Percentiles rank a stretch among this genome's conserved stretches.
phyloP scores from a whole-genome alignment of 2,888 invertebrate genomes.

The Cyaniris semiargus region DNA sequence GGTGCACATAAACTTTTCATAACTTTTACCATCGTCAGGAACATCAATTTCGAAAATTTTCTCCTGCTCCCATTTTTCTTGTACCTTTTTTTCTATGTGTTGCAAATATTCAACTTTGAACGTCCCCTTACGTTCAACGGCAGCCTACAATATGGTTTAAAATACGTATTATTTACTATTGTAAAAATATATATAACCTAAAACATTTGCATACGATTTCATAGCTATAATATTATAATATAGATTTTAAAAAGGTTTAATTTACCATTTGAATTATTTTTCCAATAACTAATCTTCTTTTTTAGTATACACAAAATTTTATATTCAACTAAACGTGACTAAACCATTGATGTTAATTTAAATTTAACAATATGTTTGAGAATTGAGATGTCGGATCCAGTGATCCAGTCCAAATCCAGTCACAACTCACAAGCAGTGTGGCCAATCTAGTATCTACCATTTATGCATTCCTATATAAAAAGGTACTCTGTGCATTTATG shows the following conservation, averaged over 20 bases:
- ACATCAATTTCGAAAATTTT: slow-evolving; percentile 93
- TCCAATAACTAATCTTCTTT: not conserved
- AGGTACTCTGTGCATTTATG: too few relatives aligned
- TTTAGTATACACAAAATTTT: not conserved
- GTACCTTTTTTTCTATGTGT: slow-evolving; percentile 92
- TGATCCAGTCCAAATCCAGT: too few relatives aligned
- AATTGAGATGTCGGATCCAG: too few relatives aligned
- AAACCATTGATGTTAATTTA: too few relatives aligned
- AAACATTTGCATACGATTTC: not conserved
- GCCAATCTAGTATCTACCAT: too few relatives aligned
- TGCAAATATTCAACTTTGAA: slow-evolving; percentile 96
- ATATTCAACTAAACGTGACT: not conserved
- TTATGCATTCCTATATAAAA: too few relatives aligned
- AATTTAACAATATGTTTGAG: too few relatives aligned
- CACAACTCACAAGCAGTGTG: too few relatives aligned
- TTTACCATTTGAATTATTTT: not conserved
- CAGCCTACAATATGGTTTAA: slow-evolving; percentile 56
- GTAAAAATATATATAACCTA: slow-evolving; percentile 11
- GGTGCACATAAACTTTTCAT: slow-evolving; percentile 94
- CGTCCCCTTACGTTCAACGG: slow-evolving; percentile 90
- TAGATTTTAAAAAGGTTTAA: not conserved
- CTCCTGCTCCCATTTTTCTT: slow-evolving; percentile 90
- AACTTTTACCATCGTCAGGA: slow-evolving; percentile 78
- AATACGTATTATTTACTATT: slow-evolving; percentile 24
- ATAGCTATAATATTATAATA: not conserved